Evolutionary conservation across 2,888 invertebrate genomes (phyloP).

Genomic region (Phragmatobia fuliginosa): DNA sequence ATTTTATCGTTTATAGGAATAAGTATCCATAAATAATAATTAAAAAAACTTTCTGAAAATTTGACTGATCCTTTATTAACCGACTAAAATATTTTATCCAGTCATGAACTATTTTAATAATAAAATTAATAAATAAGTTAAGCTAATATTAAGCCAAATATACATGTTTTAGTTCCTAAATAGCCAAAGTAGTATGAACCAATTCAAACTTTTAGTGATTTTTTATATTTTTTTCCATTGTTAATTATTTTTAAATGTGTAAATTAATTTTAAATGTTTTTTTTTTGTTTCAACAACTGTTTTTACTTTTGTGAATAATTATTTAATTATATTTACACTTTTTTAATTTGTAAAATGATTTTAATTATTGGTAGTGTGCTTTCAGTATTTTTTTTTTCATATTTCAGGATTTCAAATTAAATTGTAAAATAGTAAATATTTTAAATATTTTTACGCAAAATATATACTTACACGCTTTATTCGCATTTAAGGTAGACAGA

Average conservation of each 20-base stretch:
- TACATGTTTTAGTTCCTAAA: conserved; percentile 55
- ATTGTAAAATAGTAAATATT: not conserved
- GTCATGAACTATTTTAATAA: not conserved
- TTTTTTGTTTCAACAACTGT: too few species aligned
- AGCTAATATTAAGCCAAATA: conserved; percentile 39
- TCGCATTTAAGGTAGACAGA: not conserved
- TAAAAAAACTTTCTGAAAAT: too few species aligned
- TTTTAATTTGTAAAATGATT: not conserved
- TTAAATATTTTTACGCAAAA: not conserved
- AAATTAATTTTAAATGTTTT: conserved; percentile 46
- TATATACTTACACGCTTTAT: too few species aligned
- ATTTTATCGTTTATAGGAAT: too few species aligned
- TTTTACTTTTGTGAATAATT: conserved; percentile 30
- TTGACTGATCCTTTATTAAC: too few species aligned
- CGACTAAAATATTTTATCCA: not conserved
- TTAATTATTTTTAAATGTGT: conserved; percentile 50
- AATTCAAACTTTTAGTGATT: conserved; percentile 47
- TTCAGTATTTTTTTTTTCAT: not conserved
- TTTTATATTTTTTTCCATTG: conserved; percentile 38
- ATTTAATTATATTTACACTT: not conserved
- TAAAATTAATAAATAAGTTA: conserved; percentile 11
- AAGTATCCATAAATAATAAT: too few species aligned
- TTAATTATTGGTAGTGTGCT: not conserved
- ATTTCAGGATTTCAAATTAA: not conserved
- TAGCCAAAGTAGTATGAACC: conserved; percentile 53